A percentile compares a stretch with the other conserved stretches of the same genome.
Conservation (phyloP, 2,113 vertebrate species). For the Nesoenas mayeri region DNA sequence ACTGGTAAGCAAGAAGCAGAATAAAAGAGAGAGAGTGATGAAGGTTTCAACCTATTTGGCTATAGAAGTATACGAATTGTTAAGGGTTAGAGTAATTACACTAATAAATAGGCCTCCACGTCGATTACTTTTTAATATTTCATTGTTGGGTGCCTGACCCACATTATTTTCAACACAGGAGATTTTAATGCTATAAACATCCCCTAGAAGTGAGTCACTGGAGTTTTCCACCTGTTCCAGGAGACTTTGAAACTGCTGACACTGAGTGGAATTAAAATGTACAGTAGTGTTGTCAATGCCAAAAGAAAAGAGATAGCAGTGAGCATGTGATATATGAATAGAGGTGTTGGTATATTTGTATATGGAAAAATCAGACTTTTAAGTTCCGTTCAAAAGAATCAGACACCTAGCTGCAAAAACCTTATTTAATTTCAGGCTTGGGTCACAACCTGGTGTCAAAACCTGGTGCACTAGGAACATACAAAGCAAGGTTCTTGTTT, state of each 20-base stretch:
- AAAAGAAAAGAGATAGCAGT: neutral
- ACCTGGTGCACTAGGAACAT: neutral
- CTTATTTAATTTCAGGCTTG: neutral
- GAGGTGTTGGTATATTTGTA: neutral
- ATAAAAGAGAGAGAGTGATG: neutral
- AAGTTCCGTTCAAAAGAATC: neutral
- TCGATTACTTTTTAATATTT: neutral
- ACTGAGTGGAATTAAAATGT: neutral
- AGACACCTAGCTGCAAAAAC: neutral
- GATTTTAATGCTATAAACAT: neutral
- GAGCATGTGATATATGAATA: neutral
- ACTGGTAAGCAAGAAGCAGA: neutral
- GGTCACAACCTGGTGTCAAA: neutral
- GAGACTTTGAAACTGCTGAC: neutral
- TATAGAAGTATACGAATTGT: neutral
- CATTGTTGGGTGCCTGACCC: neutral
- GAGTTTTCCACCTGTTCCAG: neutral
- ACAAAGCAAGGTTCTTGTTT: neutral
- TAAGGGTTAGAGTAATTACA: neutral
- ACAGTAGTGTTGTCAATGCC: accelerated
- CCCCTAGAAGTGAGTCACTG: neutral
- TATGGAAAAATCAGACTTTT: neutral
- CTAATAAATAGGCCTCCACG: neutral
- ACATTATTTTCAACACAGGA: neutral
- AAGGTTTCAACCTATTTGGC: neutral